Base-by-base conservation (phyloP, 1,140 invertebrate genomes). In the Gerris buenoi region DNA sequence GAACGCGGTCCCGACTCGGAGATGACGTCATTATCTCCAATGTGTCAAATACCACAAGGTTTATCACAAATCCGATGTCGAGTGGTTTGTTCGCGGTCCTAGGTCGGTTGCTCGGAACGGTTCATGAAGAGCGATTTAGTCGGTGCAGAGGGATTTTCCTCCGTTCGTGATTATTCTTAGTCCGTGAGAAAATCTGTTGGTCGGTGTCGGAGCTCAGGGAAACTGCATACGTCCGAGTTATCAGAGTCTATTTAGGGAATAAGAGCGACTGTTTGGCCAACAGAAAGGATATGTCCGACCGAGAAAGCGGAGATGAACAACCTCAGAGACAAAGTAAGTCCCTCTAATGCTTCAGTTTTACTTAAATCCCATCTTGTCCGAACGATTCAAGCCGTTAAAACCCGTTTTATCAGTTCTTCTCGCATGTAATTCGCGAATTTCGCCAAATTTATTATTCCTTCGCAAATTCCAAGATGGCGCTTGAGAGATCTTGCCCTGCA, bases 251-350 rank as follows among this genome's bases (percentile, higher is more conserved):
- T 56, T 56, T 56, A n/a, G 46, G 46, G 46, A 56, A 56, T 56
- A 13, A n/a, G n/a, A n/a, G 46, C 10, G 46, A 13, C 10, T 56
- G 10, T 56, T 56, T 56, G 13, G 62, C 59, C 22, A 61, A 26
- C 33, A 60, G 28, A 27, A 70, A 76, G 72, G 76, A 71, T 72
- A 79, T 79, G 78, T 79, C 78, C 75, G 78, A 79, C 74, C 75
- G 76, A 70, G 78, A 78, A 72, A 79, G 78, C 73, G 77, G 77
- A 69, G 78, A 79, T 77, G 78, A 79, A 66, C 77, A 78, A 72
- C 76, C 74, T 71, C 76, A 76, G 73, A 75, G 74, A 66, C 77
- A 77, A 76, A 78, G 77, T 77, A 77, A 73, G 76, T 65, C 18
- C 15, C 14, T n/a, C n/a, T n/a, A n/a, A n/a, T n/a, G n/a, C n/a